Percentiles rank a stretch among this genome's conserved stretches.
phyloP scores from a whole-genome alignment of 2,113 vertebrate genomes.

The Leptodactylus fuscus region DNA sequence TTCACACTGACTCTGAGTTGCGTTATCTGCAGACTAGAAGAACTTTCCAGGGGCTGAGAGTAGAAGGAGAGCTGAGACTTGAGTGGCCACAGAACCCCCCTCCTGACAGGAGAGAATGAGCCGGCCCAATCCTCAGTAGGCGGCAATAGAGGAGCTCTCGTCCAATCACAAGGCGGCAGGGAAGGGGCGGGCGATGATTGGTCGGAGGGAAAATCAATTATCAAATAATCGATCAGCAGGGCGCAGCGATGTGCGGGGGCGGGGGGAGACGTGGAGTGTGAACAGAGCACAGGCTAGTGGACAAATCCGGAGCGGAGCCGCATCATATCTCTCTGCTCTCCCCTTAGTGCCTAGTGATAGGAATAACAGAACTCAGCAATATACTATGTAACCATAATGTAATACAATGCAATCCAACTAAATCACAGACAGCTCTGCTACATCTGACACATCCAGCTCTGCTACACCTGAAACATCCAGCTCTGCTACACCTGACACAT shows the following conservation, averaged over 20 bases:
- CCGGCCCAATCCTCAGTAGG: constrained; percentile 85
- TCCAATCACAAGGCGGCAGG: constrained; percentile 79
- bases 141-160: constrained; percentile 72
- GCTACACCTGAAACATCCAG: no score
- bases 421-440: neutral
- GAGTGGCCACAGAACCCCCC: constrained; percentile 68
- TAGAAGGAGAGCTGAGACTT: neutral
- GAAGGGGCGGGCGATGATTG: constrained; percentile 79
- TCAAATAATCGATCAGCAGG: constrained; percentile 83
- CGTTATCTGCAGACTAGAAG: neutral
- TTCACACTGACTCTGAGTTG: neutral
- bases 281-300: neutral
- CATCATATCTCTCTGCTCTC: neutral
- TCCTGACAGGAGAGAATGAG: constrained; percentile 80
- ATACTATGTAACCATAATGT: neutral
- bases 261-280: constrained; percentile 13
- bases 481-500: no score
- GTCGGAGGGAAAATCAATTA: constrained; percentile 82
- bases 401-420: neutral
- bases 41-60: neutral
- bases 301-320: neutral
- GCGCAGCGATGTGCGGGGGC: constrained; percentile 76
- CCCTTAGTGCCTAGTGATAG: neutral
- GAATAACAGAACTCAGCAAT: neutral
- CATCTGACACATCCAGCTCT: no score